Evolutionary conservation across 2,888 invertebrate genomes (phyloP).

Genomic region (Drosophila fulvimacula): DNA sequence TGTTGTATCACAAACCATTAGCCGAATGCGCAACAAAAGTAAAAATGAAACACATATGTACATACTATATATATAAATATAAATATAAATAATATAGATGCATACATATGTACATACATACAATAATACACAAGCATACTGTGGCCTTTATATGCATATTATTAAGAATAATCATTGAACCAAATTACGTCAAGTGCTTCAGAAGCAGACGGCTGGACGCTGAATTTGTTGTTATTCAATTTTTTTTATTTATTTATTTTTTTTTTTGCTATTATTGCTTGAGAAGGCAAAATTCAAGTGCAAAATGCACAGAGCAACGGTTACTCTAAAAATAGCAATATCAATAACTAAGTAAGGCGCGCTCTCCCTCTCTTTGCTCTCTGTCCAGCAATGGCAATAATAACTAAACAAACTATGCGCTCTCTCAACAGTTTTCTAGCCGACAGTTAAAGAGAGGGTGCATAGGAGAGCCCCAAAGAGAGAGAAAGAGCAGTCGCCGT

Average conservation of each 20-base stretch:
- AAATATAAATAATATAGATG: neutral
- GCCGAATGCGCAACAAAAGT: neutral
- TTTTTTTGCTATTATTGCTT: slow-evolving; percentile 24
- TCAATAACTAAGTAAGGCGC: slow-evolving; percentile 15
- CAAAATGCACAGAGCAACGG: slow-evolving; percentile 11
- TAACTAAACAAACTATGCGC: slow-evolving; percentile 2
- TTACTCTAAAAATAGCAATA: slow-evolving; percentile 13
- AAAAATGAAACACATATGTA: neutral
- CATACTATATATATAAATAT: neutral
- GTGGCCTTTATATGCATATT: neutral
- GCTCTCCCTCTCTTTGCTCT: neutral
- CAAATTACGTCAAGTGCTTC: slow-evolving; percentile 51
- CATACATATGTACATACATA: no score
- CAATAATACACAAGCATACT: neutral
- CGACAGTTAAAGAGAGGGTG: neutral
- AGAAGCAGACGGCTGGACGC: slow-evolving; percentile 48
- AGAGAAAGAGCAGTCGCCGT: neutral
- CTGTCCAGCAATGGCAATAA: slow-evolving; percentile 4
- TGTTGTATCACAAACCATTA: slow-evolving; percentile 14
- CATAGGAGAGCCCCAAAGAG: neutral
- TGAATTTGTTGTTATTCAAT: slow-evolving; percentile 23
- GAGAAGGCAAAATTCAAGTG: slow-evolving; percentile 32
- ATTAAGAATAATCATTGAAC: slow-evolving; percentile 18
- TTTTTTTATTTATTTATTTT: neutral
- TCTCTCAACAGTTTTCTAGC: neutral